Percentiles rank a stretch among this genome's conserved stretches.
These are phyloP conservation scores for Eriosoma lanigerum DNA, from an alignment of 1,140 invertebrate genomes.

Conservation along the genomic window DNA sequence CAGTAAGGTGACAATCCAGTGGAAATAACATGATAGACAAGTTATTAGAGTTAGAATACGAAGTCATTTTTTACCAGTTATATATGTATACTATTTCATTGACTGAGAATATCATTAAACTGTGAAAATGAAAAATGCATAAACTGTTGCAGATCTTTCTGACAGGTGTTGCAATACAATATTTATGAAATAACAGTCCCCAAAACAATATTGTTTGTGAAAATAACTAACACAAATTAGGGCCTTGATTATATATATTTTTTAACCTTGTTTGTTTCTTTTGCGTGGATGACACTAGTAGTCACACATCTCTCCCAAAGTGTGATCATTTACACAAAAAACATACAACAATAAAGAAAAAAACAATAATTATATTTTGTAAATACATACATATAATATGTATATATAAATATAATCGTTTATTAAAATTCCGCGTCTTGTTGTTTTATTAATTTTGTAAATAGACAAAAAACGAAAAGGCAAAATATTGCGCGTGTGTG, in stretches of 20 bases:
- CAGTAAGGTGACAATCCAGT: conserved; percentile 22
- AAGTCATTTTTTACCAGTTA: background rate
- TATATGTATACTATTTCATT: conserved; percentile 15
- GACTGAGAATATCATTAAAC: conserved; percentile 14
- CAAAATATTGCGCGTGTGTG: conserved; percentile 3
- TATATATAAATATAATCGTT: conserved; percentile 6
- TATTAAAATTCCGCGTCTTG: conserved; percentile 1
- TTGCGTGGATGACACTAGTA: no score
- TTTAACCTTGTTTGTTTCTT: no score
- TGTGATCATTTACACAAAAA: no score
- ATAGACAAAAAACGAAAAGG: conserved; percentile 19
- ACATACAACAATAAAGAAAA: background rate
- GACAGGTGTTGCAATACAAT: no score
- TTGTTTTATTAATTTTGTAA: conserved; percentile 37
- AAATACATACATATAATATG: conserved; percentile 30
- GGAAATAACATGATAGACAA: conserved; percentile 1
- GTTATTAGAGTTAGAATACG: background rate
- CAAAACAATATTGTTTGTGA: no score
- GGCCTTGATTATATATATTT: no score
- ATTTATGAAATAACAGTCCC: no score
- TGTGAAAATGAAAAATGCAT: conserved; percentile 6
- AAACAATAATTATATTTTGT: background rate
- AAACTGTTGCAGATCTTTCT: no score
- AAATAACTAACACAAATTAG: no score
- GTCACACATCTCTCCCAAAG: no score